A percentile compares a stretch with the other conserved stretches of the same genome.
phyloP scores from a whole-genome alignment of 2,888 invertebrate genomes.

The Pterostichus niger region DNA sequence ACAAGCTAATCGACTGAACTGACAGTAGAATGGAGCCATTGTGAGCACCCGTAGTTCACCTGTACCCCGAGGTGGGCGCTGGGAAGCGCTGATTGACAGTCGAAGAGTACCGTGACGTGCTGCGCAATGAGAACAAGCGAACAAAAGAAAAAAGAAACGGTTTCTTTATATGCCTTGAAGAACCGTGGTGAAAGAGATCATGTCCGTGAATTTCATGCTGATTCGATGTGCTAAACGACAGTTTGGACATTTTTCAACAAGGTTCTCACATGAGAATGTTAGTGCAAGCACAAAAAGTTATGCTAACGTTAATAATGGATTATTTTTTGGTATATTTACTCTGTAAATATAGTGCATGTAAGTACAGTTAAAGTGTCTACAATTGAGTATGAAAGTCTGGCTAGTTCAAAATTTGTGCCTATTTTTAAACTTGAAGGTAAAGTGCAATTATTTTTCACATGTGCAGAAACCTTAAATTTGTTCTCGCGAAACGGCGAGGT shows the following conservation, averaged over 20 bases:
- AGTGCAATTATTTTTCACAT: too few species aligned
- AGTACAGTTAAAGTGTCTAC: background rate
- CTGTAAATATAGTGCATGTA: background rate
- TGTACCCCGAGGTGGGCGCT: slow-evolving; percentile 61
- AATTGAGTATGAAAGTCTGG: too few species aligned
- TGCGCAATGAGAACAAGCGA: slow-evolving; percentile 48
- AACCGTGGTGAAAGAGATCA: slow-evolving; percentile 63
- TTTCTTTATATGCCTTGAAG: slow-evolving; percentile 59
- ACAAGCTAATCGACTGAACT: slow-evolving; percentile 48
- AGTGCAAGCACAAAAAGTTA: slow-evolving; percentile 6
- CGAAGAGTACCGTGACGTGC: slow-evolving; percentile 57
- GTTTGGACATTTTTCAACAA: slow-evolving; percentile 38
- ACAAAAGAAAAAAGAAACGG: slow-evolving; percentile 54
- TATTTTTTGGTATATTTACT: slow-evolving; percentile 2
- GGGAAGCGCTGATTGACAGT: slow-evolving; percentile 60
- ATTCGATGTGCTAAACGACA: slow-evolving; percentile 57
- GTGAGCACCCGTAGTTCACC: slow-evolving; percentile 61
- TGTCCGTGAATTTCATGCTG: slow-evolving; percentile 54
- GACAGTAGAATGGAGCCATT: slow-evolving; percentile 51
- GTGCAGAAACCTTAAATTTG: too few species aligned
- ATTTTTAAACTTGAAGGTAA: too few species aligned
- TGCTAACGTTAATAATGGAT: slow-evolving; percentile 1
- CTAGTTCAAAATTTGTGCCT: too few species aligned
- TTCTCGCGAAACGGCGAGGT: too few species aligned
- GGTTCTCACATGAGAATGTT: slow-evolving; percentile 3